Evolutionary conservation across 2,113 vertebrate genomes (phyloP).

Genomic region (Tachycineta bicolor): DNA sequence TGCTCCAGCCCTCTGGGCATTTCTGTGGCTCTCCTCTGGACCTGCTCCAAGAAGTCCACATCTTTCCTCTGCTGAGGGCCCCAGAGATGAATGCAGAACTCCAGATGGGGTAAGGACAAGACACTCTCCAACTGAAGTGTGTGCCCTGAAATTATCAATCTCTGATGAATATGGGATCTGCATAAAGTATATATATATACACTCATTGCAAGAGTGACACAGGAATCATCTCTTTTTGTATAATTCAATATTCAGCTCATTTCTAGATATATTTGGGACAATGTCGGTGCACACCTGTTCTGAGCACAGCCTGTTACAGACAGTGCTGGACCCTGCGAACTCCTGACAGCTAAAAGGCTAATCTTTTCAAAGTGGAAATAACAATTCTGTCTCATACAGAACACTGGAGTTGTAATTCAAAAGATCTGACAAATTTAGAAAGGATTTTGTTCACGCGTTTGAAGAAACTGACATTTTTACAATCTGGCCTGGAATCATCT

Average conservation of each 20-base stretch:
- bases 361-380: conserved; percentile 8
- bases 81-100: not conserved
- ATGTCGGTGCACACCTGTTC: not conserved
- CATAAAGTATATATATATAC: not conserved
- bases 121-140: not conserved
- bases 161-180: not conserved
- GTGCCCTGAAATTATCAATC: not conserved
- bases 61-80: not conserved
- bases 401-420: not conserved
- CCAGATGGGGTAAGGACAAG: not conserved
- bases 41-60: not conserved
- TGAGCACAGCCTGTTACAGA: accelerated
- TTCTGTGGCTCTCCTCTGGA: not conserved
- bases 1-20: not conserved
- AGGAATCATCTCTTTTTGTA: not conserved
- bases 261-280: not conserved
- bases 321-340: not conserved
- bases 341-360: not conserved
- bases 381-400: not conserved
- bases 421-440: conserved; percentile 26
- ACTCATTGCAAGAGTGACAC: not conserved
- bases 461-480: conserved; percentile 24
- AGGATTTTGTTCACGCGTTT: not conserved
- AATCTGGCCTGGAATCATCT: not conserved
- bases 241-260: not conserved